Evolutionary conservation across 64 coral and sea anemone genomes (phyloP), one percentile per base, ranked within the genome.

Genomic region (Actinia tenebrosa): DNA sequence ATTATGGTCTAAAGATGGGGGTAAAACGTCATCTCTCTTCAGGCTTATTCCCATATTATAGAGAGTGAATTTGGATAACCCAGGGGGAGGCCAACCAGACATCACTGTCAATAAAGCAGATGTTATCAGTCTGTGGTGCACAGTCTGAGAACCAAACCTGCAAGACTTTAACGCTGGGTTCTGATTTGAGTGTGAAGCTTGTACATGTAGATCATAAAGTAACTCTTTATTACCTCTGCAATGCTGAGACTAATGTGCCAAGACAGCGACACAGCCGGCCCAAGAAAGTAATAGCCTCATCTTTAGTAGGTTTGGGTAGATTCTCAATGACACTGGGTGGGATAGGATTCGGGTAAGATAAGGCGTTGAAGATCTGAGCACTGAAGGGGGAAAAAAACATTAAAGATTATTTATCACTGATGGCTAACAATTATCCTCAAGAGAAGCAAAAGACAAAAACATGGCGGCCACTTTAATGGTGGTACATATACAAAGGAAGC

Each of bases 361-460:
- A 69, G n/a, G 88, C 91, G 10, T 71, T 80, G 46, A 90, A 96
- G 19, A 96, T 96, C 81, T 96, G 94, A 22, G 94, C 94, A 88
- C 94, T 96, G 85, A 25, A 84, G 58, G 18, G 18, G 37, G n/a
- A 81, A 15, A 81, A 80, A 75, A 3, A 30, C 7, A 75, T 50
- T 50, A 50, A 50, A 50, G 0, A 50, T 50, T 8, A 50, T 50
- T 50, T 8, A 50, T 50, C 47, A 50, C 47, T 50, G 30, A 37
- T 37, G 30, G 30, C 1, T 37, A 37, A 37, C 30, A 37, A 37
- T 37, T 37, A 37, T 37, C 1, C 30, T 37, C 30, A 37, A 37
- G 1, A 37, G 30, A 37, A 37, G 30, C 30, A 37, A 37, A 37
- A 37, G 30, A 37, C 30, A 37, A 0, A 0, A 37, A 37, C 30